Base-by-base conservation (phyloP, 2,888 invertebrate genomes). In the Uloborus plumipes region DNA sequence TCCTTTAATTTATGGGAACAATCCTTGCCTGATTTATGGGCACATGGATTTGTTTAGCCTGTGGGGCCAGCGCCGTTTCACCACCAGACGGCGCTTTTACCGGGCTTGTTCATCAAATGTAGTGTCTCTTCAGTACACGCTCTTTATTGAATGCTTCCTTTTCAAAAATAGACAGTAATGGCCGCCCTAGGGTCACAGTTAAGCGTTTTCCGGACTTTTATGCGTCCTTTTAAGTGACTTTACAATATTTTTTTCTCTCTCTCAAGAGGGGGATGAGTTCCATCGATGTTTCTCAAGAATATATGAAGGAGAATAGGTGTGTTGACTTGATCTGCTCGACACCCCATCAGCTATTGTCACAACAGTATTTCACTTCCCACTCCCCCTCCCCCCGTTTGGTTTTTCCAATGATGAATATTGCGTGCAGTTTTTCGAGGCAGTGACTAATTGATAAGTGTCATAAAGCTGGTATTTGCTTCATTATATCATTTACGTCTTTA, bases 101-200 rank as follows among this genome's bases (percentile, higher is more conserved):
- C 20, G 51, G 50, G 49, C 50, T 39, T 81, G 67, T 74, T 81
- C 80, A 75, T 81, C 80, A 75, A 65, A 58, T 39, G 65, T 67
- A 50, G 59, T 65, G 66, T 69, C 75, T 67, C 55, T 65, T 26
- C 61, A 55, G 18, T 61, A 70, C 22, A 65, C 71, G 49, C 74
- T 69, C 70, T 74, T 81, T 74, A 80, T 73, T 74, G 80, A 74
- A 81, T 80, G 70, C 74, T 81, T 69, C 73, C 69, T 59, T 62
- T 69, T 74, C 69, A 81, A 81, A 81, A 70, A 70, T 59, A 74
- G 80, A 81, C 80, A 81, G 69, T 74, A 81, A 81, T 81, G 69
- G 80, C 65, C 55, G 74, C 80, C 80, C 73, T 62, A 55, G 69
- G 80, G 64, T 74, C 66, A 69, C 49, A 62, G 73, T 80, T 80